Evolutionary conservation across 2,113 vertebrate species (phyloP).

Genomic region (Morone chrysops): DNA sequence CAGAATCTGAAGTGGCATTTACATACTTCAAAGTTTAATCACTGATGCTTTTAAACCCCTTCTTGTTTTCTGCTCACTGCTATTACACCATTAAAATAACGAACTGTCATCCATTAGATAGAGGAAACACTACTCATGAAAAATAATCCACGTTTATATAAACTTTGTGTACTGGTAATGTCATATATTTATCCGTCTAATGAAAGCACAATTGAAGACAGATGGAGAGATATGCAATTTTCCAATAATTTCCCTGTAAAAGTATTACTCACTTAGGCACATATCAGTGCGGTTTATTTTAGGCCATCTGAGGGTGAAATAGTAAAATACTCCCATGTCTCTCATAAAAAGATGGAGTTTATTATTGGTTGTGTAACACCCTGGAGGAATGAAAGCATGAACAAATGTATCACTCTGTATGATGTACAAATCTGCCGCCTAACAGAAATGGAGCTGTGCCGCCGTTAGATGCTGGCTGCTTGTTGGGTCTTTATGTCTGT

Average conservation of each 20-base stretch:
- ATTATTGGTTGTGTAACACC: conserved; percentile 6
- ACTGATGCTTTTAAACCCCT: neutral
- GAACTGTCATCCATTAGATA: neutral
- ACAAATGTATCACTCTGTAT: neutral
- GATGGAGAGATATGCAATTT: conserved; percentile 3
- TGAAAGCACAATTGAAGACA: neutral
- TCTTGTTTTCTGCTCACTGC: neutral
- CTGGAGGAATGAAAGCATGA: conserved; percentile 33
- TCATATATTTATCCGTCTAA: neutral
- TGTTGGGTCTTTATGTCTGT: neutral
- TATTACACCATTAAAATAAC: conserved; percentile 9
- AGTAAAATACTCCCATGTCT: conserved; percentile 32
- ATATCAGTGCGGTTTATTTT: conserved; percentile 21
- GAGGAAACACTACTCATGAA: neutral
- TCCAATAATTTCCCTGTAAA: conserved; percentile 6
- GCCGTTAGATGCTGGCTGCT: neutral
- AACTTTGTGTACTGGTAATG: neutral
- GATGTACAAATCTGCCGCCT: neutral
- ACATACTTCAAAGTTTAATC: conserved; percentile 14
- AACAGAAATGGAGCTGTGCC: conserved; percentile 9
- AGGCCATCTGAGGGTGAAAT: conserved; percentile 24
- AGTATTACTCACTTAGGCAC: conserved; percentile 10
- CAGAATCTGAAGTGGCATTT: conserved; percentile 19
- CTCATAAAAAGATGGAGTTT: conserved; percentile 32
- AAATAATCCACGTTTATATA: neutral